phyloP scores from a whole-genome alignment of 2,888 invertebrate species.

The Halocaridina rubra region DNA sequence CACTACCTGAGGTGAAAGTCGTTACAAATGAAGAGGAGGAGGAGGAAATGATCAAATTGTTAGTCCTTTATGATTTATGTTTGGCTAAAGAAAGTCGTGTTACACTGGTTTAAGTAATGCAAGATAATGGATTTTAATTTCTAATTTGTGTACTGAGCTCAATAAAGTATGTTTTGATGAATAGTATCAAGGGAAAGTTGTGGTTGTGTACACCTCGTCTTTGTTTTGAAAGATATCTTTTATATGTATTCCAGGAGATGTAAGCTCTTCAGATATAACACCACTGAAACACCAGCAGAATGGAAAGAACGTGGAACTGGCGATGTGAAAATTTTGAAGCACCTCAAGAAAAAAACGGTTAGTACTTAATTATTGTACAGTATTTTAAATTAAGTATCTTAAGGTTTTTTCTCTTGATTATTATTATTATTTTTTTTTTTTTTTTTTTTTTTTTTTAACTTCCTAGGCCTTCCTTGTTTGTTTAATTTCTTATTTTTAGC shows the following conservation, averaged over 20 bases:
- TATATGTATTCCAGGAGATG: constrained; percentile 71
- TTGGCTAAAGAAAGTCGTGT: too few species aligned
- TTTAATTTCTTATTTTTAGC: too few species aligned
- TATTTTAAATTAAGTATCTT: too few species aligned
- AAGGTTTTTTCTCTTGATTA: too few species aligned
- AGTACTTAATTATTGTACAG: too few species aligned
- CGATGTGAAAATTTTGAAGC: constrained; percentile 81
- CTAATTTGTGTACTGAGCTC: too few species aligned
- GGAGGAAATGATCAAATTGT: constrained; percentile 78
- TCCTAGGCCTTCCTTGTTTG: too few species aligned
- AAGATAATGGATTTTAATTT: too few species aligned
- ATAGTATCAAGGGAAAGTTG: not conserved
- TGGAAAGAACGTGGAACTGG: constrained; percentile 92
- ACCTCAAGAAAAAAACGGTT: constrained; percentile 77
- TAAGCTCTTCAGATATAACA: constrained; percentile 83
- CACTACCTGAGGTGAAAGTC: constrained; percentile 79
- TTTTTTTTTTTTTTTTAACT: too few species aligned
- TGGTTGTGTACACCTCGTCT: not conserved
- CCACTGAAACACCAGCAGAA: constrained; percentile 75
- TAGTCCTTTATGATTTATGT: too few species aligned
- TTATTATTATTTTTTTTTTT: too few species aligned
- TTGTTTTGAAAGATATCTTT: not conserved
- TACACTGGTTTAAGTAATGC: too few species aligned
- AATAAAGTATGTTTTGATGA: not conserved
- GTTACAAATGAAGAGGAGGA: constrained; percentile 85